These are phyloP conservation scores for Muschampia plurimacula DNA, from an alignment of 2,888 invertebrate genomes.

Conservation along the genomic window DNA sequence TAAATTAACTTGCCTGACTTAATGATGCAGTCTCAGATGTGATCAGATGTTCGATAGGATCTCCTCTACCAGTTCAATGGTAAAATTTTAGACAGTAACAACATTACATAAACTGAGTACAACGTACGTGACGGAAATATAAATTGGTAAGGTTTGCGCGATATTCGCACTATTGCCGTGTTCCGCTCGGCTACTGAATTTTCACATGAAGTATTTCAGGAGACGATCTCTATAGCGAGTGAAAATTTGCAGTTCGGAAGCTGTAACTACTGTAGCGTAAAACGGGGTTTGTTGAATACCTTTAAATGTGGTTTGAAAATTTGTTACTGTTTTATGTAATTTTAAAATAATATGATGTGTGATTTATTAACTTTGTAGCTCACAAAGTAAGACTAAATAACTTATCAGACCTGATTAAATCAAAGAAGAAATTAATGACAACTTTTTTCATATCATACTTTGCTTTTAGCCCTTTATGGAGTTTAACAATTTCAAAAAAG, in stretches of 20 bases:
- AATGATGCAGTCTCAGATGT: too few relatives aligned
- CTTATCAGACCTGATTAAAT: too few relatives aligned
- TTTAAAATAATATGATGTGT: not conserved
- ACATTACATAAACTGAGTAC: not conserved
- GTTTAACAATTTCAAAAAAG: too few relatives aligned
- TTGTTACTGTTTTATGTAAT: slow-evolving; percentile 4
- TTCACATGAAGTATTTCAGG: slow-evolving; percentile 37
- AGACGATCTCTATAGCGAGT: slow-evolving; percentile 16
- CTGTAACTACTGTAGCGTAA: slow-evolving; percentile 10
- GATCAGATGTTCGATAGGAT: too few relatives aligned
- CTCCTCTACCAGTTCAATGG: too few relatives aligned
- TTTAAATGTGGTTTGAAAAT: slow-evolving; percentile 7
- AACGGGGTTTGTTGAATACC: slow-evolving; percentile 11
- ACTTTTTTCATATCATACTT: too few relatives aligned
- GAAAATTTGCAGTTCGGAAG: slow-evolving; percentile 27
- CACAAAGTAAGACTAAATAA: not conserved
- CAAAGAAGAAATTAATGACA: too few relatives aligned
- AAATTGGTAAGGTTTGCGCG: slow-evolving; percentile 8
- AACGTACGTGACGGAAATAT: not conserved
- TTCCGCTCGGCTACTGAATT: slow-evolving; percentile 39
- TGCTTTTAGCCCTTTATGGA: too few relatives aligned
- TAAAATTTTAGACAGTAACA: not conserved
- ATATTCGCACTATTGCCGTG: slow-evolving; percentile 42
- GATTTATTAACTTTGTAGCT: not conserved
- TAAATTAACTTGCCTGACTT: too few relatives aligned